A percentile compares a stretch with the other conserved stretches of the same genome.
phyloP scores from a whole-genome alignment of 2,797 vertebrate genomes.

The Bucorvus abyssinicus region DNA sequence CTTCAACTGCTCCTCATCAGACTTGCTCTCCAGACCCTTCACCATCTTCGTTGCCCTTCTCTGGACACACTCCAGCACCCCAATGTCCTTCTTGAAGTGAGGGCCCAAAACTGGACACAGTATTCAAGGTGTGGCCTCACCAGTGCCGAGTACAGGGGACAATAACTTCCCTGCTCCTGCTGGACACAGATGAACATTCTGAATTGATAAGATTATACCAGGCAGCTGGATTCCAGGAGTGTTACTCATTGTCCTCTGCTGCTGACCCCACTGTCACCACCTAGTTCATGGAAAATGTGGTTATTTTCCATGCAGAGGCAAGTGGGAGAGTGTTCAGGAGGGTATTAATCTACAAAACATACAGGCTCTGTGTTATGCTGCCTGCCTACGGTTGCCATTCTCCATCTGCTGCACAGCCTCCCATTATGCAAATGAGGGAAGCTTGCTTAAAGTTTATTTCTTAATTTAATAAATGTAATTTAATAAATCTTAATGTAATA shows the following conservation, averaged over 20 bases:
- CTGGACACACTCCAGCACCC: too few species aligned
- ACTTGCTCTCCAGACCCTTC: too few species aligned
- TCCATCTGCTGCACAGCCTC: conserved; percentile 59
- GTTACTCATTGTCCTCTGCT: neutral
- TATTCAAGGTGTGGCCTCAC: too few species aligned
- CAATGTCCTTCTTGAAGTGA: too few species aligned
- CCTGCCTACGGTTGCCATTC: conserved; percentile 40
- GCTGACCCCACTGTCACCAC: neutral
- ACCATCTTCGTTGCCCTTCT: too few species aligned
- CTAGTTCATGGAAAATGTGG: neutral
- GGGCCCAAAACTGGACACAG: too few species aligned
- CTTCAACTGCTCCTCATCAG: too few species aligned
- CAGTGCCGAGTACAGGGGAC: too few species aligned
- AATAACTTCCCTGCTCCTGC: too few species aligned
- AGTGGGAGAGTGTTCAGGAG: neutral
- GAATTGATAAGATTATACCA: neutral
- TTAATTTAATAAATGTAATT: conserved; percentile 68
- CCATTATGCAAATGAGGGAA: conserved; percentile 56
- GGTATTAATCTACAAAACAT: conserved; percentile 34
- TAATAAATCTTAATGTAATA: conserved; percentile 61
- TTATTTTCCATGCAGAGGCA: conserved; percentile 4
- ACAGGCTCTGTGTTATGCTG: conserved; percentile 8
- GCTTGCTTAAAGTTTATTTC: conserved; percentile 53
- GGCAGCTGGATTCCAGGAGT: neutral
- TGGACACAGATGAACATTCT: neutral